Base-by-base conservation (phyloP, 1,140 invertebrate species). In the Trypoxylus dichotomus region DNA sequence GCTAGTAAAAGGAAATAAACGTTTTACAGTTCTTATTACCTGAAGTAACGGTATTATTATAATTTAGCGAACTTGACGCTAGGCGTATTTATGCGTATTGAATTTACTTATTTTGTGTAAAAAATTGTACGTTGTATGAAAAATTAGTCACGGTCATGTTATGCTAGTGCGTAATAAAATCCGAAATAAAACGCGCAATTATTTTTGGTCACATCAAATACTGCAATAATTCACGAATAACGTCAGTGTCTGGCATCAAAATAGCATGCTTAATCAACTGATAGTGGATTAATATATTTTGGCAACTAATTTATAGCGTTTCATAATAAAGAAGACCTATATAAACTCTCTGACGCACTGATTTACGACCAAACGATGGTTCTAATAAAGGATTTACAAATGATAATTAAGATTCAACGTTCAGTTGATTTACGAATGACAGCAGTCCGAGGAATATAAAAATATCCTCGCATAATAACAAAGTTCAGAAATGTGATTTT, bases 281-380 rank as follows among this genome's bases (percentile, higher is more conserved):
- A 63, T 19, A 63, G 58, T 63, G 58, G 21, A 63, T 63, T 63
- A 63, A 63, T 63, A 63, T 63, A 54, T 63, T 63, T 63, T 63
- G 21, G 58, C 58, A 63, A 63, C 58, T 63, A 63, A 63, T 63
- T 63, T 63, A 63, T 63, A 24, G 58, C 58, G 21, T 63, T 63
- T 63, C 58, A 24, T 63, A 63, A 63, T 63, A 63, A 24, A 63
- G 19, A 8, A 24, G 19, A 63, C 58, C 25, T 27, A 63, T 19
- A 63, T 63, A 63, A 63, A 63, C 58, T 63, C 58, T 11, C 19
- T 27, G 58, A 63, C 58, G 58, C 3, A 5, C 21, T 63, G 58
- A 63, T 63, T 63, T 63, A 63, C 58, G 58, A 11, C 21, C 21
- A 2, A 63, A 10, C 5, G 8, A 63, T 27, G 25, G 58, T 63